Base-by-base conservation (phyloP, 1,140 invertebrate genomes). In the Helicorthomorpha holstii region DNA sequence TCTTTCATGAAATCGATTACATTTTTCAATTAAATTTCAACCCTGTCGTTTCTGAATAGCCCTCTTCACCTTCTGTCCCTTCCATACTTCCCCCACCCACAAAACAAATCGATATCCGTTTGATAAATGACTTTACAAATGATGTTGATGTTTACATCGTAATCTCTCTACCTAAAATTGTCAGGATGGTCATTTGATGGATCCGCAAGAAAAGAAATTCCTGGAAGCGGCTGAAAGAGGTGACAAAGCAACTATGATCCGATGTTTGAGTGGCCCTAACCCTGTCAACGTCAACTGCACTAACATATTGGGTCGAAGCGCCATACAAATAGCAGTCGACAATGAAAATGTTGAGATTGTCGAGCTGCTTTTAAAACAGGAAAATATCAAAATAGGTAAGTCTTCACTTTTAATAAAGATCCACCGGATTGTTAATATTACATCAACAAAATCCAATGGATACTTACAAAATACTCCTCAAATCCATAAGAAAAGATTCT, bases 271-370 rank as follows among this genome's bases (percentile, higher is more conserved):
- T 41, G 62, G 64, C 4, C 63, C 66, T 1, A 61, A 61, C 25
- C 65, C 71, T 0, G 69, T 76, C n/a, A 74, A 75, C 57, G 69
- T 76, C 19, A 76, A 76, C 63, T 73, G 71, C 55, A 70, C 73
- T 1, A 69, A 76, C 59, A 72, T 75, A 58, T 62, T 76, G 49
- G 73, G 74, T 0, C 60, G 74, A 19, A 72, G 72, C 10, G 73
- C 74, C 45, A 69, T 76, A 23, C 73, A 75, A 55, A 71, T 71
- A 29, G 66, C 67, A 34, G 69, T 70, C 7, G 69, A 72, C 56
- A 71, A 71, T 57, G 69, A 70, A 56, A 71, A 69, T 56, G 60
- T 64, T 2, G 69, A 72, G 53, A 68, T 72, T 38, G 70, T 72
- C 3, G 66, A 72, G 54, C 57, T 72, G 23, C 56, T 72, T n/a